These are phyloP conservation scores for Carpatolechia fugitivella DNA, from an alignment of 2,888 invertebrate species.

Conservation along the genomic window DNA sequence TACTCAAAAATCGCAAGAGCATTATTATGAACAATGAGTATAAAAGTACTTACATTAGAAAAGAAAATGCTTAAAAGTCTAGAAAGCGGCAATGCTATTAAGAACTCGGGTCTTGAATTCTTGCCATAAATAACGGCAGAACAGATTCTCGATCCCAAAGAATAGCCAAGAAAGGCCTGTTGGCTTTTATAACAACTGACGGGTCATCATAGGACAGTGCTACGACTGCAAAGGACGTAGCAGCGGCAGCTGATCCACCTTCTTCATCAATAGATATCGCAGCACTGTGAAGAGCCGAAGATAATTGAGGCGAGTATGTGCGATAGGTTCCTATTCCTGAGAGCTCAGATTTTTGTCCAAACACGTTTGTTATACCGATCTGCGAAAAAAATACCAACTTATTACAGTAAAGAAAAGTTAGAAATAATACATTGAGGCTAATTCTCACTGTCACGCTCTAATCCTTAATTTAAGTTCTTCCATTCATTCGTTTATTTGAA, in stretches of 20 bases:
- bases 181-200: constrained; percentile 49
- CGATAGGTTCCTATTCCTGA: constrained; percentile 45
- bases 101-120: constrained; percentile 61
- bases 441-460: no score
- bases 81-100: constrained; percentile 20
- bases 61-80: constrained; percentile 15
- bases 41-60: background rate
- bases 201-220: constrained; percentile 68
- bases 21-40: background rate
- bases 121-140: constrained; percentile 72
- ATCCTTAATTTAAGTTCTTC: no score
- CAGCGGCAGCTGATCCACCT: constrained; percentile 71
- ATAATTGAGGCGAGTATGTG: constrained; percentile 49
- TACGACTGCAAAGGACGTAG: constrained; percentile 63
- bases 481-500: no score
- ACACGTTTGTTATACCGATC: constrained; percentile 69
- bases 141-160: constrained; percentile 66
- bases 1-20: background rate
- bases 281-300: constrained; percentile 71
- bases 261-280: constrained; percentile 73
- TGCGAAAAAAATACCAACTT: constrained; percentile 34
- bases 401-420: no score
- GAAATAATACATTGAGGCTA: no score
- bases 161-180: constrained; percentile 73
- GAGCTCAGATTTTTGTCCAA: constrained; percentile 55